phyloP scores from a whole-genome alignment of 2,888 invertebrate species.

The Hofmannophila pseudospretella region DNA sequence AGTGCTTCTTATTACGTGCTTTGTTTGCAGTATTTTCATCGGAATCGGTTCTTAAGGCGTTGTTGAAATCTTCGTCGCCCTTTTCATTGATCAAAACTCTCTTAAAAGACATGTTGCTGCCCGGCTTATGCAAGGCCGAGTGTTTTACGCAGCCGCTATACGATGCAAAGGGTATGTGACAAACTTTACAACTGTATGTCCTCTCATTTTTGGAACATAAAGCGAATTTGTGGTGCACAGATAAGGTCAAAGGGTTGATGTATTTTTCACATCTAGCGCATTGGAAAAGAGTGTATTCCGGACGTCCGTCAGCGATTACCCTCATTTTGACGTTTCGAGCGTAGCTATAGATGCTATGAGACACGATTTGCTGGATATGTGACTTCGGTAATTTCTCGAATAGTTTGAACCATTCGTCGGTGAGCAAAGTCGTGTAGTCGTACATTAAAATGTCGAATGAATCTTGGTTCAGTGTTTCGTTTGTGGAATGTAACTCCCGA shows the following conservation, averaged over 20 bases:
- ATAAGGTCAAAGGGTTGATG: conserved; percentile 11
- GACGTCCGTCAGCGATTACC: conserved; percentile 26
- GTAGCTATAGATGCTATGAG: conserved; percentile 30
- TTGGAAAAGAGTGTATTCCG: conserved; percentile 30
- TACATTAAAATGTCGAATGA: conserved; percentile 39
- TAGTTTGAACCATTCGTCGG: conserved; percentile 33
- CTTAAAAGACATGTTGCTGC: conserved; percentile 10
- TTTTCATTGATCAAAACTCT: conserved; percentile 23
- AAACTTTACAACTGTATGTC: conserved; percentile 11
- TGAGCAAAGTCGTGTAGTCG: conserved; percentile 27
- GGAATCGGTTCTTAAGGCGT: conserved; percentile 6
- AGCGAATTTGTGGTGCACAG: conserved; percentile 15
- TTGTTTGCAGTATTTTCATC: too few relatives aligned
- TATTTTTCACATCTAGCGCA: conserved; percentile 30
- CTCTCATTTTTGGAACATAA: conserved; percentile 8
- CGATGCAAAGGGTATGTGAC: conserved; percentile 16
- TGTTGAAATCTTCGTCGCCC: conserved; percentile 14
- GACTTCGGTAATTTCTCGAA: conserved; percentile 29
- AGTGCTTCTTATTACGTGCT: too few relatives aligned
- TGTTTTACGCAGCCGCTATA: conserved; percentile 15
- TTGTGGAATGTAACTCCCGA: conserved; percentile 25
- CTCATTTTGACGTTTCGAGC: conserved; percentile 28
- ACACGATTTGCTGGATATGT: conserved; percentile 28
- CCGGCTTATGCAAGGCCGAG: conserved; percentile 16
- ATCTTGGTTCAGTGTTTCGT: conserved; percentile 16